Evolutionary conservation across 35 echinoderm and acorn worm genomes (phyloP), one percentile per base, ranked within the genome.

Genomic region (Heliocidaris tuberculata): DNA sequence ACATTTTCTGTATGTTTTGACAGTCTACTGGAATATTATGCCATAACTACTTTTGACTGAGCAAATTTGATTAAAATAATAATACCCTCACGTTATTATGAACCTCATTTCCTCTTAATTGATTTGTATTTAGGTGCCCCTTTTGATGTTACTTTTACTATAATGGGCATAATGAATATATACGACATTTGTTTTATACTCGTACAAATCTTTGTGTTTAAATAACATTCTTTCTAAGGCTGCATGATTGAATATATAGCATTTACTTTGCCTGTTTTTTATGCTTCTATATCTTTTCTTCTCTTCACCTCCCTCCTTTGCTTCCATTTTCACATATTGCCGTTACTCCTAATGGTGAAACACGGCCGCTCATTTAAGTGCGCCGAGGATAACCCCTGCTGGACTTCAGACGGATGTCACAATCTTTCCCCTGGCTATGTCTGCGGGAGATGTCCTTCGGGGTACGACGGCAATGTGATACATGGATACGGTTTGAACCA

Each of bases 401-500:
- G 95, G 96, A 92, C 94, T 90, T 27, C 95, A 88, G 56, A 32
- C 15, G 49, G 93, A 10, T 98, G 97, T 94, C 48, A 93, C 31
- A 97, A 98, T 88, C 93, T 97, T 4, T 42, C 30, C 52, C 97
- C 97, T 30, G 97, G 97, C 4, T 98, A 96, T 88, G 96, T 96
- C 42, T 98, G 95, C 86, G 95, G 94, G 13, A 93, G 95, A 27
- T 98, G 97, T 31, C 97, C 97, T 24, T 32, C 94, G 86, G 97
- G 97, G 17, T 97, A 95, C 87, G 88, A 30, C 29, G 97, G 97
- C 0, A 42, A 96, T 31, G 96, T 96, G 24, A 95, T 96, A n/a
- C 97, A 98, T 97, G 97, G 97, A 42, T 96, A 96, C 32, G 97
- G 97, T 13, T 29, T 97, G 24, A 95, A 96, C n/a, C 96, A 98